Base-by-base conservation (phyloP, 2,113 vertebrate genomes). In the Empidonax traillii region DNA sequence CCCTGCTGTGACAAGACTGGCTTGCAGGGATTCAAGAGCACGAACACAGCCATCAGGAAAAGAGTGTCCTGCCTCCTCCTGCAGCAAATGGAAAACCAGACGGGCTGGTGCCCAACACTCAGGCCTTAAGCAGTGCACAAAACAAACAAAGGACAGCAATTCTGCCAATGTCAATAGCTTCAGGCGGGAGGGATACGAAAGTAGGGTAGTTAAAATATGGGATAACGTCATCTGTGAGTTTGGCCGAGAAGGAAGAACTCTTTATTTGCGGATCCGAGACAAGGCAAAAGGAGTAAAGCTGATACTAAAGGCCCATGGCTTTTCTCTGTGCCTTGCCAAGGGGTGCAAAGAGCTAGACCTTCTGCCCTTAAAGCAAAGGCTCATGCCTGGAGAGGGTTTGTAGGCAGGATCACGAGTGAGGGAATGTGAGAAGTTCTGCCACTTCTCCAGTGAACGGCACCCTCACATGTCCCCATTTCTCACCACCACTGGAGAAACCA, bases 101-200 rank as follows among this genome's bases (percentile, higher is more conserved):
- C 55, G 39, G 3, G 75, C 59, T 80, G 63, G 41, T 79, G 53
- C 41, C 58, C 91, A 94, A 74, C 47, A 51, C 71, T 62, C 78
- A 69, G 87, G 59, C 85, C 84, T 63, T 31, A 94, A 94, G 83
- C 49, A 92, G 87, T 75, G 78, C 83, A 97, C 85, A 86, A 90
- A 93, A 93, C 76, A 95, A 96, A 95, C 81, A 96, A 95, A 96
- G 92, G 63, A 88, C 85, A 68, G 55, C 23, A 86, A 81, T 89
- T 92, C 87, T 90, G 85, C 78, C 93, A 96, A 86, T 55, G 85
- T 83, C 86, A 89, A 93, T 91, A 94, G 90, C 94, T 86, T 90
- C 90, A 86, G 95, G 92, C 75, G 80, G 93, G 75, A 90, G 68
- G 44, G 44, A 92, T 75, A 78, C 55, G 86, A 90, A 97, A 91